A percentile compares a stretch with the other conserved stretches of the same genome.
Evolutionary conservation across 2,888 invertebrate genomes (phyloP).

Genomic region (Adineta ricciae): DNA sequence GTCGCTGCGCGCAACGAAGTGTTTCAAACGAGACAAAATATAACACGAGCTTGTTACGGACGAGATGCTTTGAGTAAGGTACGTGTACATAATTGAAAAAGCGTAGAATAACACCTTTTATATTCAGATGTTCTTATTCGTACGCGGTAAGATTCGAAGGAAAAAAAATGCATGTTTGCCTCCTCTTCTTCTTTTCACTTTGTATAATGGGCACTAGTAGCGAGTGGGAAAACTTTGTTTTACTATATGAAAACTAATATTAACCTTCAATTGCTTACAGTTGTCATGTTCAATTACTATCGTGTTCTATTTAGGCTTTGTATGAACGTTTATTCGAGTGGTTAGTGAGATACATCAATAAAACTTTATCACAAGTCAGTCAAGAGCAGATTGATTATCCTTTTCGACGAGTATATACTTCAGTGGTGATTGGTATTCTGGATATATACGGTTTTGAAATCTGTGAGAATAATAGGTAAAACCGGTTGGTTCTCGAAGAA

Average conservation of each 20-base stretch:
- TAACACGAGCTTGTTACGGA: conserved; percentile 73
- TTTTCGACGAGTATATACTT: conserved; percentile 51
- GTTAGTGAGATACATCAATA: conserved; percentile 85
- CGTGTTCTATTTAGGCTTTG: conserved; percentile 61
- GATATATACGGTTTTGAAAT: conserved; percentile 99
- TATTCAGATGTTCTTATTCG: background rate
- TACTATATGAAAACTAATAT: too few species aligned
- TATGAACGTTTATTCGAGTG: conserved; percentile 87
- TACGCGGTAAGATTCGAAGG: background rate
- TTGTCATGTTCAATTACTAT: too few species aligned
- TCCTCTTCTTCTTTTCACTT: background rate
- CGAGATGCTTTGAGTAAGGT: conserved; percentile 82
- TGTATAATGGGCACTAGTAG: background rate
- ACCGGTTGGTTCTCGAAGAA: conserved; percentile 20
- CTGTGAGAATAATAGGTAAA: conserved; percentile 78
- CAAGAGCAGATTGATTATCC: conserved; percentile 49
- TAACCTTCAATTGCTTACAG: too few species aligned
- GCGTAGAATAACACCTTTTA: background rate
- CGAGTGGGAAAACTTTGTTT: too few species aligned
- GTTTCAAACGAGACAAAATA: conserved; percentile 76
- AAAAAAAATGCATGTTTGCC: background rate
- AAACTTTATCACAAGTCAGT: conserved; percentile 64
- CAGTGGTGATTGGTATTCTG: conserved; percentile 74
- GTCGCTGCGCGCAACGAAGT: conserved; percentile 85
- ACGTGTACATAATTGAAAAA: background rate